Base-by-base conservation (phyloP, 2,888 invertebrate genomes). In the Athetis lepigone region DNA sequence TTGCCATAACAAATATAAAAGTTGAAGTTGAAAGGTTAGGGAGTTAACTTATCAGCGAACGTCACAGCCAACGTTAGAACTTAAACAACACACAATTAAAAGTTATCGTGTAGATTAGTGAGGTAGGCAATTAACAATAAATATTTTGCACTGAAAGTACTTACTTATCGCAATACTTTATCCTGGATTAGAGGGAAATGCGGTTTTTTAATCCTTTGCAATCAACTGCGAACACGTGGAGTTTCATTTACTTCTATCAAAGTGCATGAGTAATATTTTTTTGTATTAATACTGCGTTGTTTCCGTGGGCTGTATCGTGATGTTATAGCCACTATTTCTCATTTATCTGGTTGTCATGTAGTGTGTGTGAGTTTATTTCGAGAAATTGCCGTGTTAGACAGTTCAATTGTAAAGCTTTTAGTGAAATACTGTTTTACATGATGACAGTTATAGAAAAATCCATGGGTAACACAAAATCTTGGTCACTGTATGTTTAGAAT, bases 121-220 rank as follows among this genome's bases (percentile, higher is more conserved):
- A 4, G 23, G 4, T 37, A 8, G 11, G 11, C 9, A 36, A 25
- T 11, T n/a, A 60, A 19, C 18, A 33, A 29, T 62, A 18, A 36
- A 36, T 36, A 50, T 51, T 11, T 16, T 25, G 19, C 25, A 33
- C 33, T 0, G 3, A 33, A 27, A 33, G 5, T 42, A 33, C 33
- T 33, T 33, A 43, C 37, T 67, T 43, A 63, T 63, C 55, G 21
- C 0, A 23, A 29, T 37, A 43, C 43, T 13, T 13, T 27, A 7
- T 56, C 56, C 37, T 45, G 68, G 29, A 63, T 63, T 19, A 67
- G 13, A 8, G 9, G 23, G 9, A 23, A 13, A 67, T 56, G 18
- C 68, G 29, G 8, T 37, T 45, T 45, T 29, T 18, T 63, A 68
- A 68, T 63, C 68, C 68, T 13, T 1, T 19, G 29, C 23, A 45